These are phyloP conservation scores for Trachops cirrhosus DNA, from an alignment of 2,797 vertebrate species.

Conservation along the genomic window DNA sequence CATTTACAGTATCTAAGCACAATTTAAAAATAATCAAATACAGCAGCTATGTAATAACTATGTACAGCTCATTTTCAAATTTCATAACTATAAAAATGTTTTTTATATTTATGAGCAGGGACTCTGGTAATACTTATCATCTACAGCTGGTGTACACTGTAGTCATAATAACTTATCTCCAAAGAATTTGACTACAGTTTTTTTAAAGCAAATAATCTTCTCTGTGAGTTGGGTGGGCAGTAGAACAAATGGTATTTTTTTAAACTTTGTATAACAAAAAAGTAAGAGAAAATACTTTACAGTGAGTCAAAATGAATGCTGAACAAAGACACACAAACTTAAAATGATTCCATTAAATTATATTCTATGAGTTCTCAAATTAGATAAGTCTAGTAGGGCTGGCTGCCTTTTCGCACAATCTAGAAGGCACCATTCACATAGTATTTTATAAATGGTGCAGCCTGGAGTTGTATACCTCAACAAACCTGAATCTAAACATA, in stretches of 20 bases:
- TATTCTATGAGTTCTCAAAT: conserved; percentile 30
- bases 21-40: conserved; percentile 14
- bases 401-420: not conserved
- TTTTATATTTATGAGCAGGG: conserved; percentile 26
- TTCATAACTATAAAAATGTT: conserved; percentile 4
- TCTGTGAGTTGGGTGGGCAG: conserved; percentile 7
- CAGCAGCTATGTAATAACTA: not conserved
- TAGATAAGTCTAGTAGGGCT: conserved; percentile 4
- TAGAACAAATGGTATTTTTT: conserved; percentile 26
- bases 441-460: not conserved
- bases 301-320: not conserved
- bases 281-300: conserved; percentile 11
- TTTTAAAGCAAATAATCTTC: conserved; percentile 46
- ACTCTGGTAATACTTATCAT: conserved; percentile 16
- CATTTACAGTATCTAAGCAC: not conserved
- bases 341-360: conserved; percentile 37
- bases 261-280: conserved; percentile 20
- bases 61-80: not conserved
- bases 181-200: not conserved
- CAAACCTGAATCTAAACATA: conserved; percentile 25
- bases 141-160: not conserved
- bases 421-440: not conserved
- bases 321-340: conserved; percentile 32
- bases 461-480: not conserved
- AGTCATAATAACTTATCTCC: conserved; percentile 35